Conservation (phyloP, 1,140 invertebrate genomes). For the Psilanteris sp. region DNA sequence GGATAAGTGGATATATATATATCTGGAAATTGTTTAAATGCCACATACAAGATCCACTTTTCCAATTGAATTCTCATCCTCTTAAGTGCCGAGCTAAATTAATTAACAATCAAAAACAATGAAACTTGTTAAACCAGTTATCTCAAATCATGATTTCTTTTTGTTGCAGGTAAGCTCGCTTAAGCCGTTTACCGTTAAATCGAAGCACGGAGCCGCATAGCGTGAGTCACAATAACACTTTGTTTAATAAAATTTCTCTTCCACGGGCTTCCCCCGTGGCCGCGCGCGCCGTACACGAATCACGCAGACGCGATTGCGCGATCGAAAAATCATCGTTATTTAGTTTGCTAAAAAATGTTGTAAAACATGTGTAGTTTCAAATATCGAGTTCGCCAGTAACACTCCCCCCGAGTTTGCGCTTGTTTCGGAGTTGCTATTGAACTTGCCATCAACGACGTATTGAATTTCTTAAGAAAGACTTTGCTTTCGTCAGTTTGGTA, state of each 20-base stretch:
- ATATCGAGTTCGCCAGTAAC: too few species aligned
- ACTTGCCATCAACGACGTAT: too few species aligned
- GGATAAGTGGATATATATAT: too few species aligned
- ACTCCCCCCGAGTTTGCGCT: too few species aligned
- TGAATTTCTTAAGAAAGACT: too few species aligned
- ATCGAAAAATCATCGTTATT: slow-evolving; percentile 24
- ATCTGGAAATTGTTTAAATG: too few species aligned
- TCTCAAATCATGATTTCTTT: slow-evolving; percentile 50
- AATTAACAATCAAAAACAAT: slow-evolving; percentile 22
- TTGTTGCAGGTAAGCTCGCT: slow-evolving; percentile 54
- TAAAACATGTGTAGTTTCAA: too few species aligned
- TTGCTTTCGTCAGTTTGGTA: too few species aligned
- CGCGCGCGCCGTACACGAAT: slow-evolving; percentile 48
- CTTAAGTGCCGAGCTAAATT: slow-evolving; percentile 1
- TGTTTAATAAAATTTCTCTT: slow-evolving; percentile 59
- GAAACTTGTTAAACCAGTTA: slow-evolving; percentile 41
- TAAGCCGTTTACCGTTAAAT: slow-evolving; percentile 54
- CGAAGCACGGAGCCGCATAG: slow-evolving; percentile 25
- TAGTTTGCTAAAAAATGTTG: too few species aligned
- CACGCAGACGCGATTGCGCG: slow-evolving; percentile 45
- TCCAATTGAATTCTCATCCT: slow-evolving; percentile 2
- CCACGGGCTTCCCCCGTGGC: slow-evolving; percentile 21
- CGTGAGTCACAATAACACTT: slow-evolving; percentile 57
- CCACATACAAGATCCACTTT: too few species aligned
- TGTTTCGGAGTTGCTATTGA: too few species aligned